phyloP scores from a whole-genome alignment of 2,797 vertebrate species.

The Sebastes ruberrimus region DNA sequence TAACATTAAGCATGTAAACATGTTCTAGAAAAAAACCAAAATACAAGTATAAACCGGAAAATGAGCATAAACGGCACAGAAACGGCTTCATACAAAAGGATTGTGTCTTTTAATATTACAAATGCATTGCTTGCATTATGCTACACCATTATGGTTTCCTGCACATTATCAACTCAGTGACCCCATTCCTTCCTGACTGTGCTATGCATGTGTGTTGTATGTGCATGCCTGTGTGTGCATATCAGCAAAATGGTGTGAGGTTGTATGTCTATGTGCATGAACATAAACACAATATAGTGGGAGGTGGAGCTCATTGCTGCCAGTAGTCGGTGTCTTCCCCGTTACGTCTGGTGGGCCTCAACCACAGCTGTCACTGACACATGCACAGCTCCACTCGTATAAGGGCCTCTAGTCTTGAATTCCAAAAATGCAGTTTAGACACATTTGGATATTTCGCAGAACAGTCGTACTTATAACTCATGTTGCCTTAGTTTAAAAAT shows the following conservation, averaged over 20 bases:
- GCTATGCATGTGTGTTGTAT: neutral
- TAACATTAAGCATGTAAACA: too few species aligned
- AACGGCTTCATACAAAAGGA: too few species aligned
- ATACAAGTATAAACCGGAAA: too few species aligned
- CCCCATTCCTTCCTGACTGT: neutral
- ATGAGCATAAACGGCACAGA: neutral
- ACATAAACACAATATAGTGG: slow-evolving; percentile 27
- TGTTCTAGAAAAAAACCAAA: too few species aligned
- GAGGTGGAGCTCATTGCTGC: slow-evolving; percentile 33
- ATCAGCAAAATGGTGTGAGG: neutral
- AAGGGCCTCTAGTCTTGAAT: slow-evolving; percentile 68
- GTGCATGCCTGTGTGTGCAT: neutral
- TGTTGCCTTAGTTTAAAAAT: slow-evolving; percentile 70
- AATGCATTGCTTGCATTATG: neutral
- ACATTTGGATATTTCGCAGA: slow-evolving; percentile 72
- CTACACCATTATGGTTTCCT: neutral
- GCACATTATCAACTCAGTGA: slow-evolving; percentile 1
- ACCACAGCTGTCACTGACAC: slow-evolving; percentile 87
- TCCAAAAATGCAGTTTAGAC: slow-evolving; percentile 77
- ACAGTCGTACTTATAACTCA: slow-evolving; percentile 61
- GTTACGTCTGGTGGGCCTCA: slow-evolving; percentile 62
- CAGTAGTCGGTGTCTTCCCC: slow-evolving; percentile 40
- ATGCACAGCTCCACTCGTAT: slow-evolving; percentile 60
- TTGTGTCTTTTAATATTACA: neutral
- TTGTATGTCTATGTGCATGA: neutral